These are phyloP conservation scores for Drosophila neutralis DNA, from an alignment of 2,888 invertebrate genomes.

Conservation along the genomic window DNA sequence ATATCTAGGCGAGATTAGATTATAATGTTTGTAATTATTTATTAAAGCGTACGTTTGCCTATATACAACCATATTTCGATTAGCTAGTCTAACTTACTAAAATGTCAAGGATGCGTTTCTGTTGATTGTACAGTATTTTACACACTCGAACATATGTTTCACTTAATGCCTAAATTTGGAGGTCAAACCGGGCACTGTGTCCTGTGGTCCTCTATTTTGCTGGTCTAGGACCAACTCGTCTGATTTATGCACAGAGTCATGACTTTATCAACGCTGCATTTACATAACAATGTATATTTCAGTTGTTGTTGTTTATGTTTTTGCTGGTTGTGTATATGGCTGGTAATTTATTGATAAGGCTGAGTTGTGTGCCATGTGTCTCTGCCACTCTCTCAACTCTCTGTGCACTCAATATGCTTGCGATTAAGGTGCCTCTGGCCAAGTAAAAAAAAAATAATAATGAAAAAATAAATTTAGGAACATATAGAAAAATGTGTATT, in stretches of 20 bases:
- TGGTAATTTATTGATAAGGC: slow-evolving; percentile 75
- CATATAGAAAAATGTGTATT: slow-evolving; percentile 36
- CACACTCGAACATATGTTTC: slow-evolving; percentile 15
- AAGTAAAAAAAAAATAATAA: slow-evolving; percentile 14
- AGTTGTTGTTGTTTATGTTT: slow-evolving; percentile 4
- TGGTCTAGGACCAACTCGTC: background rate
- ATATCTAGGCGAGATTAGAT: background rate
- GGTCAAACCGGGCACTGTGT: background rate
- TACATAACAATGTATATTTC: slow-evolving; percentile 65
- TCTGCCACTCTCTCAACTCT: background rate
- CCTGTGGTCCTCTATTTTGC: background rate
- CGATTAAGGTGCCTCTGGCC: slow-evolving; percentile 54
- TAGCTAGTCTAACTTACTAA: slow-evolving; percentile 1
- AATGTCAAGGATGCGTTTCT: background rate
- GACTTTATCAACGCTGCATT: slow-evolving; percentile 66
- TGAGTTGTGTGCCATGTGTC: slow-evolving; percentile 1
- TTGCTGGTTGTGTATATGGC: slow-evolving; percentile 11
- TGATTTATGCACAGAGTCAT: slow-evolving; percentile 66
- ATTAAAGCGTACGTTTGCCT: no score
- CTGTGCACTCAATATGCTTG: slow-evolving; percentile 66
- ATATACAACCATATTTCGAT: background rate
- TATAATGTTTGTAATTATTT: background rate
- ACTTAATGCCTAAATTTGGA: background rate
- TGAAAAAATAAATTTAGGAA: background rate
- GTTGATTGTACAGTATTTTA: background rate